phyloP scores from a whole-genome alignment of 1,140 invertebrate genomes.

The Brachionus manjavacas region DNA sequence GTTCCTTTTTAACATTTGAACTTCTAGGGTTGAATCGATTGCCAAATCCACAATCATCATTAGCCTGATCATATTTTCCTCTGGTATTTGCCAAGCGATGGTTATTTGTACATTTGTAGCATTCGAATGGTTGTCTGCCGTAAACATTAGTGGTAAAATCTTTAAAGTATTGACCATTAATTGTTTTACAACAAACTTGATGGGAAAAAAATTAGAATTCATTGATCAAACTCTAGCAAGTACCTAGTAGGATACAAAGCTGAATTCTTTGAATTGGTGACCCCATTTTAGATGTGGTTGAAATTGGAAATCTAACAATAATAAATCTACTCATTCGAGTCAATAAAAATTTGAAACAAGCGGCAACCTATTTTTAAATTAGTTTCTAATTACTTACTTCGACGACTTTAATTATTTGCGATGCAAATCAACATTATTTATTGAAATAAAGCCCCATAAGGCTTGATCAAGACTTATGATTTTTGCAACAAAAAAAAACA shows the following conservation, averaged over 20 bases:
- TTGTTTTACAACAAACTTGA: neutral
- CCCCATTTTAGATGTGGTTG: neutral
- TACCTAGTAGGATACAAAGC: neutral
- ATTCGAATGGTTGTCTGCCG: conserved; percentile 33
- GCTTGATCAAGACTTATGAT: neutral
- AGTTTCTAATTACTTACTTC: neutral
- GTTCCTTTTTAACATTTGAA: neutral
- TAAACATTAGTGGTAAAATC: conserved; percentile 41
- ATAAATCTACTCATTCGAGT: neutral
- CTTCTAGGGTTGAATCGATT: conserved; percentile 11
- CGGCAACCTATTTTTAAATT: neutral
- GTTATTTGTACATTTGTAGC: conserved; percentile 39
- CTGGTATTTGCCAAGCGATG: neutral
- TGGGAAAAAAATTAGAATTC: neutral
- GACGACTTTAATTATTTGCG: neutral
- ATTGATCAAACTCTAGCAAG: neutral
- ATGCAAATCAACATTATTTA: neutral
- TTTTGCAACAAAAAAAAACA: neutral
- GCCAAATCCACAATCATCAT: conserved; percentile 3
- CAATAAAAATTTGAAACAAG: neutral
- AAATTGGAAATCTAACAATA: neutral
- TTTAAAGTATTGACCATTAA: neutral
- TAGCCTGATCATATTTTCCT: neutral
- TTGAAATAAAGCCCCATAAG: neutral
- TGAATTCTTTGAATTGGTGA: neutral